These are phyloP conservation scores for Chironomus striatipennis DNA, from an alignment of 1,140 invertebrate genomes.

Conservation along the genomic window DNA sequence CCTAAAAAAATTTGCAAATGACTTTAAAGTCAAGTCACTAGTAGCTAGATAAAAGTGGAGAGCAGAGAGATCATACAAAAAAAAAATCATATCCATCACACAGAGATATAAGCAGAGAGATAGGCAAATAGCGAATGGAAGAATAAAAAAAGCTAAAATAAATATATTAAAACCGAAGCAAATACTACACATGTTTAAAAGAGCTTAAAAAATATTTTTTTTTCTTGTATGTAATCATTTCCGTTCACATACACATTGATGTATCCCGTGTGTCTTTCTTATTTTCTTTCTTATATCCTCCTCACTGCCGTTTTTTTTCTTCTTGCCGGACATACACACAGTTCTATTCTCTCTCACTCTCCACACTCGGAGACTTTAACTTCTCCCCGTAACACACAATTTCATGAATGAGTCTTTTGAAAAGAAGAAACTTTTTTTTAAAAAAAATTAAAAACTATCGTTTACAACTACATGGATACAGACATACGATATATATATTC, in stretches of 20 bases:
- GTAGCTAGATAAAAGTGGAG: not conserved
- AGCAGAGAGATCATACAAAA: not conserved
- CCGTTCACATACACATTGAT: not conserved
- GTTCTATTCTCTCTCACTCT: not conserved
- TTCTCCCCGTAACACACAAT: constrained; percentile 3
- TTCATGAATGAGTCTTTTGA: constrained; percentile 20
- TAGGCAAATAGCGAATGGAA: not conserved
- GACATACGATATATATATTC: not conserved
- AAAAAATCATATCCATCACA: not conserved
- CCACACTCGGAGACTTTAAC: not conserved
- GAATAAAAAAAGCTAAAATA: not conserved
- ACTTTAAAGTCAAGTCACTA: too few relatives aligned
- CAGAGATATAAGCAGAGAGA: too few relatives aligned
- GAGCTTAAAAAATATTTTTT: not conserved
- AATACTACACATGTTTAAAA: not conserved
- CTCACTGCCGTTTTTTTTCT: not conserved
- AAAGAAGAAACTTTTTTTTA: not conserved
- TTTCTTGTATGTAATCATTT: constrained; percentile 20
- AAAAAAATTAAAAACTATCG: constrained; percentile 17
- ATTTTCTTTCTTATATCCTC: constrained; percentile 13
- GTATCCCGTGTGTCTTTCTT: not conserved
- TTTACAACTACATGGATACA: constrained; percentile 15
- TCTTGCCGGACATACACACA: not conserved
- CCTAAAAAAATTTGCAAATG: too few relatives aligned
- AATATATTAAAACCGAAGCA: constrained; percentile 19